Percentiles rank a stretch among this genome's conserved stretches.
phyloP scores from a whole-genome alignment of 1,140 invertebrate genomes.

The Drosophila repletoides region DNA sequence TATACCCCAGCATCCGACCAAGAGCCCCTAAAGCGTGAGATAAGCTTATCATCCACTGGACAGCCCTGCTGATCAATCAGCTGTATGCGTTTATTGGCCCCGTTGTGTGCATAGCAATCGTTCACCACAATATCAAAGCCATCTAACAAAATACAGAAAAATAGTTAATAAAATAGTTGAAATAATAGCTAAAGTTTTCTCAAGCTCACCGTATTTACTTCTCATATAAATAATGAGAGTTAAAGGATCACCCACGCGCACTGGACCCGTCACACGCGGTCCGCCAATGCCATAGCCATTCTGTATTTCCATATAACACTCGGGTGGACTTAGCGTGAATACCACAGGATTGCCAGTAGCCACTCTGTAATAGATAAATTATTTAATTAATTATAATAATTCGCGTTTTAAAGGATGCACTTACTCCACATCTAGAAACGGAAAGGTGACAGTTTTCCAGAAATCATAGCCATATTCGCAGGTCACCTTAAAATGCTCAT shows the following conservation, averaged over 20 bases:
- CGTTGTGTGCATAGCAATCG: conserved; percentile 97
- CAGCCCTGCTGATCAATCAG: conserved; percentile 97
- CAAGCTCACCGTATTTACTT: conserved; percentile 91
- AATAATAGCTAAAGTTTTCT: not conserved
- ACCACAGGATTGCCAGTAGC: conserved; percentile 96
- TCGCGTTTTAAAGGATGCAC: conserved; percentile 83
- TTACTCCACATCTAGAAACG: conserved; percentile 97
- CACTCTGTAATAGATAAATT: conserved; percentile 85
- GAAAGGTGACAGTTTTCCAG: conserved; percentile 98
- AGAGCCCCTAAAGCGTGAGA: conserved; percentile 95
- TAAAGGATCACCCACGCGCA: conserved; percentile 94
- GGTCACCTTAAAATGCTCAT: conserved; percentile 96
- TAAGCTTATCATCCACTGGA: conserved; percentile 95
- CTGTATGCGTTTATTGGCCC: conserved; percentile 94
- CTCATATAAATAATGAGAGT: conserved; percentile 97
- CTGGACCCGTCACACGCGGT: conserved; percentile 92
- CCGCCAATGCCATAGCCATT: conserved; percentile 93
- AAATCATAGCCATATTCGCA: conserved; percentile 98
- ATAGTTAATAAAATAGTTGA: conserved; percentile 20
- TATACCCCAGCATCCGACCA: conserved; percentile 95
- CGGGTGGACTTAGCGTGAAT: conserved; percentile 95
- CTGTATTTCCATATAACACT: conserved; percentile 97
- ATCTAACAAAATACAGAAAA: conserved; percentile 84
- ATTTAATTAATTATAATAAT: not conserved
- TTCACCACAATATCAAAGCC: conserved; percentile 98